Evolutionary conservation across 2,888 invertebrate species (phyloP).

Genomic region (Melieria picta): DNA sequence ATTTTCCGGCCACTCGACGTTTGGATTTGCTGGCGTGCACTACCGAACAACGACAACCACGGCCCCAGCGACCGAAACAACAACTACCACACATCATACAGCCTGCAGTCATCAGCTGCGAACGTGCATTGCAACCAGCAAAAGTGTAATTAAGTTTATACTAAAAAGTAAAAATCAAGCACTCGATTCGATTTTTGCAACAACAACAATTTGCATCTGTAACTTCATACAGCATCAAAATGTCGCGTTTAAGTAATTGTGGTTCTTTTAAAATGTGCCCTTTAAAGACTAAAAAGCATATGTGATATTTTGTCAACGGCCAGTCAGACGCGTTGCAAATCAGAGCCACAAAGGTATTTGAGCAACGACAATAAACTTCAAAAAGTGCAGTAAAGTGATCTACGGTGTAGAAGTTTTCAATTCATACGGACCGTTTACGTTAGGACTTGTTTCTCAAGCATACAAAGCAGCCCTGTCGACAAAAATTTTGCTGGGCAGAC

Average conservation of each 20-base stretch:
- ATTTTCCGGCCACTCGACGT: slow-evolving; percentile 47
- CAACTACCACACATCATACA: slow-evolving; percentile 23
- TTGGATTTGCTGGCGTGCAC: slow-evolving; percentile 42
- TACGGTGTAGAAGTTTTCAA: slow-evolving; percentile 1
- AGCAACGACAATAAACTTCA: not conserved
- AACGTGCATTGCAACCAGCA: slow-evolving; percentile 12
- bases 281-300: slow-evolving; percentile 61
- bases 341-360: not conserved
- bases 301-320: slow-evolving; percentile 49
- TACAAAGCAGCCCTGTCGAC: slow-evolving; percentile 10
- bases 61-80: slow-evolving; percentile 6
- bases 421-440: not conserved
- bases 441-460: slow-evolving; percentile 3
- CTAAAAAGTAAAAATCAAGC: no score
- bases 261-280: slow-evolving; percentile 45
- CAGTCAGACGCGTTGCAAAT: not conserved
- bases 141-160: slow-evolving; percentile 6
- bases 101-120: slow-evolving; percentile 30
- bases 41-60: slow-evolving; percentile 32
- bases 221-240: slow-evolving; percentile 45
- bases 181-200: slow-evolving; percentile 23
- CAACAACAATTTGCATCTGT: slow-evolving; percentile 26
- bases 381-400: not conserved
- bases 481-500: no score
- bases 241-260: slow-evolving; percentile 58